Evolutionary conservation across 2,113 vertebrate genomes (phyloP), one percentile per base, ranked within the genome.

Genomic region (Acanthisitta chloris): DNA sequence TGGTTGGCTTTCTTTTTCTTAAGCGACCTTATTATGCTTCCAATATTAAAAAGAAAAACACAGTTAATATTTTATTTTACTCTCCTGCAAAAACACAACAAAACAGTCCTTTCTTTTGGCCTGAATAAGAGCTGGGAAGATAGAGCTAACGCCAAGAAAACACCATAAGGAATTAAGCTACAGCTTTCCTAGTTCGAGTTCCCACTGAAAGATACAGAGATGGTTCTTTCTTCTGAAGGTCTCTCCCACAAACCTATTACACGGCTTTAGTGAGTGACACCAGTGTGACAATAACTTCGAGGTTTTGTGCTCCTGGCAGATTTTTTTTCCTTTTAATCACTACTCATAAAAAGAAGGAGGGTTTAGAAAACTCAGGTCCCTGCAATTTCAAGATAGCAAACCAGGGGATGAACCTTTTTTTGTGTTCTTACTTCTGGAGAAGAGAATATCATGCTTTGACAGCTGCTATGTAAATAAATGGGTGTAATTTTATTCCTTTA

Each of bases 41-140:
- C 79, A 81, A 64, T 96, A 95, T 93, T 90, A 88, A 90, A 90
- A 92, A 91, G 84, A 77, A 91, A 96, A 96, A 93, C 65, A 94
- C 67, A 67, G 88, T 67, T 81, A 88, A 76, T 92, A 94, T 94
- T 96, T 86, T 94, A 85, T 87, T 96, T 90, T 67, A 73, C 85
- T 91, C 71, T 73, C 86, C 58, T 76, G 69, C 61, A 91, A 84
- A 96, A 92, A 67, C 78, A 91, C 54, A 83, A 84, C 80, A 93
- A 59, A 95, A 57, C 64, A 83, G 58, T 14, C 36, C 61, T 79
- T 96, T 96, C 55, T 94, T 92, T 78, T 2, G 0, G 59, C 43
- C 59, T 83, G 76, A 81, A 4, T 77, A 79, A 80, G 86, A 90
- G 59, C 52, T 52, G 48, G 31, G 55, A 82, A 95, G 72, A 92